A percentile compares a stretch with the other conserved stretches of the same genome.
phyloP scores from a whole-genome alignment of 1,140 invertebrate genomes.

The Anastatus disparis region DNA sequence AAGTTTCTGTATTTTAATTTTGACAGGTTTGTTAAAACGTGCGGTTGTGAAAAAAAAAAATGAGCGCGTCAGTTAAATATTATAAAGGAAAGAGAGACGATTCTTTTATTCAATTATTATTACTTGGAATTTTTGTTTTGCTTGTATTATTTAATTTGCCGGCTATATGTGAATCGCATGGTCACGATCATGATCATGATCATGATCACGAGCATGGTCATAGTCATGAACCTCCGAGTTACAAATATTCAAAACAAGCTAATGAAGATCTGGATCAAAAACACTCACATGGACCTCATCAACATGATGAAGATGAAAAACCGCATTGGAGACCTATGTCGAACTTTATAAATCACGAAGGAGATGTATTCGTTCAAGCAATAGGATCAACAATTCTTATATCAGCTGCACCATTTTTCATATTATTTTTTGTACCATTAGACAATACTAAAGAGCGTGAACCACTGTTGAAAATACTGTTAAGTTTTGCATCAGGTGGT shows the following conservation, averaged over 20 bases:
- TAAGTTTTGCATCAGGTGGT: slow-evolving; percentile 95
- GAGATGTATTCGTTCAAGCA: slow-evolving; percentile 81
- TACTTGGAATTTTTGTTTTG: slow-evolving; percentile 53
- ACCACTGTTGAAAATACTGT: slow-evolving; percentile 85
- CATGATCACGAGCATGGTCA: slow-evolving; percentile 60
- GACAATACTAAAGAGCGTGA: slow-evolving; percentile 87
- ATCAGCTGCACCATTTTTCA: slow-evolving; percentile 92
- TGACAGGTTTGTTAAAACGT: slow-evolving; percentile 24
- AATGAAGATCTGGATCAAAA: slow-evolving; percentile 66
- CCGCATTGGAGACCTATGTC: slow-evolving; percentile 12
- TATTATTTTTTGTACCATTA: slow-evolving; percentile 93
- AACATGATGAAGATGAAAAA: slow-evolving; percentile 36
- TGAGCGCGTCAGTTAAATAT: slow-evolving; percentile 45
- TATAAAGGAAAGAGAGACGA: too few species aligned
- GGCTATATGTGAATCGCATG: slow-evolving; percentile 58
- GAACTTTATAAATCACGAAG: slow-evolving; percentile 51
- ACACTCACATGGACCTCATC: slow-evolving; percentile 53
- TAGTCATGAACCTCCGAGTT: slow-evolving; percentile 72
- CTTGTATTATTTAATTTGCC: slow-evolving; percentile 65
- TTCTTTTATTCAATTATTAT: too few species aligned
- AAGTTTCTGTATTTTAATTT: not conserved
- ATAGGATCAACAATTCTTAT: slow-evolving; percentile 91
- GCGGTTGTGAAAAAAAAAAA: slow-evolving; percentile 13
- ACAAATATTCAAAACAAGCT: slow-evolving; percentile 80
- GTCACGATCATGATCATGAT: slow-evolving; percentile 49